These are phyloP conservation scores for Meleagris gallopavo DNA, from an alignment of 2,113 vertebrate genomes.

Conservation along the genomic window DNA sequence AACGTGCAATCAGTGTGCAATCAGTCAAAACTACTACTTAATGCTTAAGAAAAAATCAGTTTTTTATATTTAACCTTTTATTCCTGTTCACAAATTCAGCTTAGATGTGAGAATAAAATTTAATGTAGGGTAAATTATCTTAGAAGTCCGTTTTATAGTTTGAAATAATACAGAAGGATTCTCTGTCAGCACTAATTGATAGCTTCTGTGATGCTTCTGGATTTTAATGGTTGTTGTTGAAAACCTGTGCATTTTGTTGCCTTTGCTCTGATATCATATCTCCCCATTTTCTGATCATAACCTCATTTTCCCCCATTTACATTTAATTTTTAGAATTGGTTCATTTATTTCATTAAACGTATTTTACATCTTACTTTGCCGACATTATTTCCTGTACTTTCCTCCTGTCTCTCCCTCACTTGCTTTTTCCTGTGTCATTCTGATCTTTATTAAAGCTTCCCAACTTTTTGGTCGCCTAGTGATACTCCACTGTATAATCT, in stretches of 20 bases:
- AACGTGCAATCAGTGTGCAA: neutral
- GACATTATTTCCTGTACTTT: constrained; percentile 85
- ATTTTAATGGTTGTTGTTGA: neutral
- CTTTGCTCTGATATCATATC: constrained; percentile 58
- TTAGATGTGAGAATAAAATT: neutral
- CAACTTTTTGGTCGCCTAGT: constrained; percentile 99
- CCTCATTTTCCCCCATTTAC: constrained; percentile 64
- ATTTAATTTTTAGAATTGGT: constrained; percentile 72
- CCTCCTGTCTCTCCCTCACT: constrained; percentile 89
- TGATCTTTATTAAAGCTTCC: constrained; percentile 98
- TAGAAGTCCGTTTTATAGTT: neutral
- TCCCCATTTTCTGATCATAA: constrained; percentile 68
- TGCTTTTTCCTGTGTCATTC: constrained; percentile 89
- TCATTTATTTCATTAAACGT: constrained; percentile 61
- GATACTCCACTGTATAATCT: constrained; percentile 98
- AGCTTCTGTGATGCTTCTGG: neutral
- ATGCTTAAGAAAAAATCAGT: neutral
- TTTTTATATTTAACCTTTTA: neutral
- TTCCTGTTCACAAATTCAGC: neutral
- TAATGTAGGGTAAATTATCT: neutral
- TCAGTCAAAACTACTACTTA: neutral
- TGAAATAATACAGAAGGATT: neutral
- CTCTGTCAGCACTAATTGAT: neutral
- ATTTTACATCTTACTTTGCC: constrained; percentile 76
- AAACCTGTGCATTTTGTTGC: constrained; percentile 30